Conservation (phyloP, 2,888 invertebrate genomes). For the Xestia c-nigrum region DNA sequence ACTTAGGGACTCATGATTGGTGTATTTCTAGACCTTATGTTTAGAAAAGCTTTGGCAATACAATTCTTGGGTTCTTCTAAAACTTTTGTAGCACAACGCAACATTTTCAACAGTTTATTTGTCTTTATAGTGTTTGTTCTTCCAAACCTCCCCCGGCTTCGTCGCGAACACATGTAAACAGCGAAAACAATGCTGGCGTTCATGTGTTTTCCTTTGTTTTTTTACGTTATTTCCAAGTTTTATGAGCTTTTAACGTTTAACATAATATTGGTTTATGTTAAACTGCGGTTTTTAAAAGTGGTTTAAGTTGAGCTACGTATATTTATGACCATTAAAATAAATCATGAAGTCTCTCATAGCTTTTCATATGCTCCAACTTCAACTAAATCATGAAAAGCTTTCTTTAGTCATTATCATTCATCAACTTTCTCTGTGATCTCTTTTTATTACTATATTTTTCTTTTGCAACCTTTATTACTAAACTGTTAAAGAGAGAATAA, state of each 20-base stretch:
- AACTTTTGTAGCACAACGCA: constrained; percentile 33
- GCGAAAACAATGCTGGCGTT: constrained; percentile 54
- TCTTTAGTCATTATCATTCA: neutral
- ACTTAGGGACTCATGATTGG: neutral
- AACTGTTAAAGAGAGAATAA: neutral
- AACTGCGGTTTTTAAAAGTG: constrained; percentile 24
- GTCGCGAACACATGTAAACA: constrained; percentile 62
- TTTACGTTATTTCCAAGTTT: constrained; percentile 42
- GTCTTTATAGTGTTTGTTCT: constrained; percentile 60
- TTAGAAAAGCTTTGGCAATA: neutral
- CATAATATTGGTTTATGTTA: constrained; percentile 43
- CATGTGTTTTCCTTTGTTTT: constrained; percentile 47
- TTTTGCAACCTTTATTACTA: neutral
- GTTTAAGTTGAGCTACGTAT: constrained; percentile 10
- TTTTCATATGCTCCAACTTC: neutral
- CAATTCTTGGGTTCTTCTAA: constrained; percentile 22
- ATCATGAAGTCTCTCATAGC: neutral
- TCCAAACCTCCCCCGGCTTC: constrained; percentile 42
- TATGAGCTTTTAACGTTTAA: constrained; percentile 53
- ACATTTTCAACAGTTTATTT: constrained; percentile 59
- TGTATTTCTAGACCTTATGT: neutral
- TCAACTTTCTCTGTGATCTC: neutral
- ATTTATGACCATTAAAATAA: constrained; percentile 1
- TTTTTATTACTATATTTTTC: neutral
- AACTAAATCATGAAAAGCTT: neutral